Conservation (phyloP, 2,797 vertebrate genomes). For the Alca torda region DNA sequence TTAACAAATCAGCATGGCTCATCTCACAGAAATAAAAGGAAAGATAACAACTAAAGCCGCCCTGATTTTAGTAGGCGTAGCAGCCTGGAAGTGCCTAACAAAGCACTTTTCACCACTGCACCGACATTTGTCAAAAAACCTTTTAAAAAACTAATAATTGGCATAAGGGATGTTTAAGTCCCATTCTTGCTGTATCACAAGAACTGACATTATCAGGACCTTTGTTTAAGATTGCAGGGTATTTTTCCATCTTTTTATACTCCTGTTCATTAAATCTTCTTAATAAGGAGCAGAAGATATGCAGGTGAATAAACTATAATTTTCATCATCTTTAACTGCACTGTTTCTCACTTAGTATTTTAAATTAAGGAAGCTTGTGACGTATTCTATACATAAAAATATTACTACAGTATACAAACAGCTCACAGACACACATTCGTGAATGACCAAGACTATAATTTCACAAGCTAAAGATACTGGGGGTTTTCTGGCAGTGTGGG, state of each 20-base stretch:
- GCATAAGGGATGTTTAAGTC: neutral
- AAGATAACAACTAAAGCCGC: neutral
- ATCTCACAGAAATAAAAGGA: constrained; percentile 57
- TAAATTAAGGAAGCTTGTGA: neutral
- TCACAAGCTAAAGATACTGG: neutral
- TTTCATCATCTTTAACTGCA: neutral
- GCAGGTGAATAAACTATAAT: neutral
- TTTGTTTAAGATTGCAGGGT: neutral
- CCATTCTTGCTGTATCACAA: neutral
- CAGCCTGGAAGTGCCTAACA: constrained; percentile 2
- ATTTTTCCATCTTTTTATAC: neutral
- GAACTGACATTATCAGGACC: neutral
- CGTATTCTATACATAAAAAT: neutral
- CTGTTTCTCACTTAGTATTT: neutral
- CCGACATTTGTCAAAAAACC: neutral
- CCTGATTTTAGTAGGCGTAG: constrained; percentile 1
- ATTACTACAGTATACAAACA: neutral
- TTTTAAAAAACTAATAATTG: neutral
- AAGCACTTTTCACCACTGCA: neutral
- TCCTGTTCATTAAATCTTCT: neutral
- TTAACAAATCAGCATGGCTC: constrained; percentile 32
- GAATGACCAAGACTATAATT: neutral
- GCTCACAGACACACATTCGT: neutral
- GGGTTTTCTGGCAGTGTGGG: neutral
- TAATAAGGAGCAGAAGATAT: neutral